Base-by-base conservation (phyloP, 2,797 vertebrate species). In the Enteromius paludinosus region DNA sequence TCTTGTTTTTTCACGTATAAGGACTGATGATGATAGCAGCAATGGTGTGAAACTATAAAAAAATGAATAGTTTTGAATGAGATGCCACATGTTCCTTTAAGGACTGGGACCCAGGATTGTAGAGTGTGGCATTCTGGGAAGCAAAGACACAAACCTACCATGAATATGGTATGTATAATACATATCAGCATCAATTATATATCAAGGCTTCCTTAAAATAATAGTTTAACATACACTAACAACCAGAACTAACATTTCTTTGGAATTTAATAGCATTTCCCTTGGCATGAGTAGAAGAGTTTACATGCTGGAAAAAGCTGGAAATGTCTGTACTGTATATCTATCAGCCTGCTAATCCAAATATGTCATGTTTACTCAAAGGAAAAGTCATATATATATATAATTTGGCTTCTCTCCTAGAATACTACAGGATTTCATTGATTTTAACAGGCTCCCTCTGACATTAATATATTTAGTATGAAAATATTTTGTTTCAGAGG, bases 1-100 rank as follows among this genome's bases (percentile, higher is more conserved):
- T 92, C 90, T 91, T 76, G 85, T 89, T 92, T 92, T 91, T 91
- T 87, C 84, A 88, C 79, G 86, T 84, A 93, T 90, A 90, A 92
- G 88, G 89, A 91, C 61, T 90, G 89, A 93, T 90, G 91, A 91
- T 90, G 90, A 94, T 90, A 89, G 89, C 90, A 87, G 89, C 89
- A 90, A 93, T 88, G 91, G 89, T 87, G 91, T 91, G 89, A 92
- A 92, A 84, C 87, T 87, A 86, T 88, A 86, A 89, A 90, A 87
- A 92, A 35, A 47, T 41, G 72, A 68, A 54, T 66, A 66, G 33
- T 75, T 56, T 59, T 77, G 72, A 82, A 56, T 75, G 18, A 75
- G 47, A 82, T 75, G 80, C 71, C 71, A 75, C 71, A 66, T 74
- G 80, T 68, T 82, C 45, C 15, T 66, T 17, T 66, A 20, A 25